These are phyloP conservation scores for Drosophila fulvimacula DNA, from an alignment of 2,888 invertebrate species.

Conservation along the genomic window DNA sequence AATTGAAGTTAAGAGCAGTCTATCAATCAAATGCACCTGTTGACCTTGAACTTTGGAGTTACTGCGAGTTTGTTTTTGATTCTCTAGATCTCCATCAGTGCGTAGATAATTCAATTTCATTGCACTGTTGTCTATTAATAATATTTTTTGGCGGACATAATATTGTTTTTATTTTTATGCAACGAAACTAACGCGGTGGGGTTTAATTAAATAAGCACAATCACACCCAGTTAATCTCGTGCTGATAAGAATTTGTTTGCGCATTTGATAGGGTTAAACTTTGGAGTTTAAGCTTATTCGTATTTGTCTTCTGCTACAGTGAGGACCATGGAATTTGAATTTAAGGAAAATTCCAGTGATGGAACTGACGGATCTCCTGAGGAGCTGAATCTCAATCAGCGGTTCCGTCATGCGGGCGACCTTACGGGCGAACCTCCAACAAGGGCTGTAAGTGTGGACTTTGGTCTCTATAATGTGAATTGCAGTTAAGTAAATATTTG, in stretches of 20 bases:
- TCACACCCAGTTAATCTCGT: constrained; percentile 27
- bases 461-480: constrained; percentile 34
- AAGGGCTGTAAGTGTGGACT: constrained; percentile 74
- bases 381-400: constrained; percentile 54
- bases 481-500: constrained; percentile 1
- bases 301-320: constrained; percentile 38
- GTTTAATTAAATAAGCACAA: constrained; percentile 49
- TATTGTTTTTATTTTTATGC: constrained; percentile 5
- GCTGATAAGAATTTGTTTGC: constrained; percentile 45
- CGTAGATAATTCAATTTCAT: constrained; percentile 25
- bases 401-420: constrained; percentile 82
- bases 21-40: constrained; percentile 5
- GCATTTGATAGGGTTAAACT: constrained; percentile 48
- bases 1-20: background rate
- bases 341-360: constrained; percentile 29
- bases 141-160: background rate
- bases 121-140: constrained; percentile 19
- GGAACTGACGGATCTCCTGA: constrained; percentile 27
- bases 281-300: constrained; percentile 56
- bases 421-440: constrained; percentile 81
- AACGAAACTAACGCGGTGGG: background rate
- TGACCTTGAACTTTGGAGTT: constrained; percentile 61
- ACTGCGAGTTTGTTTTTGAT: constrained; percentile 2
- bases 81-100: constrained; percentile 1
- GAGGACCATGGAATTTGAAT: constrained; percentile 47